Conservation (phyloP, 2,888 invertebrate species). For the Campoplex nolae region DNA sequence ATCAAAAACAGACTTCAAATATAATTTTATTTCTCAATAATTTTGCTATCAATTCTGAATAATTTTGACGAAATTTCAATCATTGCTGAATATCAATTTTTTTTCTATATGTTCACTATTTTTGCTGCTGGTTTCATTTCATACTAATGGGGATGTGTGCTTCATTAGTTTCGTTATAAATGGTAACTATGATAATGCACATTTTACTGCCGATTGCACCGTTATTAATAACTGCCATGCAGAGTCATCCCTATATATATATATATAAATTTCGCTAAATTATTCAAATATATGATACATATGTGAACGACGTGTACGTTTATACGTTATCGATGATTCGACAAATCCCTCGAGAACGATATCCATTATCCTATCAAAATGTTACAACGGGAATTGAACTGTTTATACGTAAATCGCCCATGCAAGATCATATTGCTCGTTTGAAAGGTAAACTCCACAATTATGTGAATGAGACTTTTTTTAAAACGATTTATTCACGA, state of each 20-base stretch:
- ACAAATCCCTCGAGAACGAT: constrained; percentile 3
- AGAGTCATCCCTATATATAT: no score
- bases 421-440: background rate
- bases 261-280: background rate
- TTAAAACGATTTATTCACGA: background rate
- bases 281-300: background rate
- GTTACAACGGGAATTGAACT: background rate
- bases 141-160: constrained; percentile 24
- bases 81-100: background rate
- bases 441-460: background rate
- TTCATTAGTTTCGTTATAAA: background rate
- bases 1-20: background rate
- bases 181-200: no score
- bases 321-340: constrained; percentile 7
- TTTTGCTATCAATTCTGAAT: background rate
- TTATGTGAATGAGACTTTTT: background rate
- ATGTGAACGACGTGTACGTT: background rate
- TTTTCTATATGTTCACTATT: background rate
- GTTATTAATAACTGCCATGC: no score
- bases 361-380: constrained; percentile 10
- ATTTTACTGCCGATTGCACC: background rate
- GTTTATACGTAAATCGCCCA: background rate
- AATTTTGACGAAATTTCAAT: background rate
- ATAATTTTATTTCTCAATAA: background rate
- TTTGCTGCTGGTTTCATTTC: background rate